Percentiles rank a stretch among this genome's conserved stretches.
Conservation (phyloP, 92 coral and sea anemone genomes). For the Parazoanthus atlanticus region DNA sequence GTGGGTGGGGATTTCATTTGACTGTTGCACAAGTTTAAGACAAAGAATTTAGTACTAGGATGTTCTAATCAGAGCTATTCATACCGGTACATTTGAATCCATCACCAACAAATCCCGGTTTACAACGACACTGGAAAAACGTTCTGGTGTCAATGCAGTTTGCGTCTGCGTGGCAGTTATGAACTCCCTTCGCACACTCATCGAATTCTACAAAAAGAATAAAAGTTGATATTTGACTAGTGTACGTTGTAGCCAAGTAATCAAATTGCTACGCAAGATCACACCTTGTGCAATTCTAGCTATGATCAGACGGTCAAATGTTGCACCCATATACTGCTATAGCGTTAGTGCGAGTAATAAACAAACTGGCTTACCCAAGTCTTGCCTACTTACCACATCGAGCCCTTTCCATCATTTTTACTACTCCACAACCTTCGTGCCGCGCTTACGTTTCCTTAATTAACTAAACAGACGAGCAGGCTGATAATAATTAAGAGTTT, state of each 20-base stretch:
- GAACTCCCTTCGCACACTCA: slow-evolving; percentile 70
- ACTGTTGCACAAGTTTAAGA: not conserved
- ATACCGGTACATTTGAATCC: slow-evolving; percentile 76
- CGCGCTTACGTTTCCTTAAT: no score
- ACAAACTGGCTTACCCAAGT: not conserved
- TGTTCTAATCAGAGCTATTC: not conserved
- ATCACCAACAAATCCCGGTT: slow-evolving; percentile 76
- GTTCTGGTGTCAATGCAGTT: slow-evolving; percentile 72
- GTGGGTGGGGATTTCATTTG: no score
- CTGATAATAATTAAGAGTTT: no score
- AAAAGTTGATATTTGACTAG: not conserved
- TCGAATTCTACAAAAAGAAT: slow-evolving; percentile 65
- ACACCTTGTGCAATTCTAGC: not conserved
- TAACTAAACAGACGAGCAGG: no score
- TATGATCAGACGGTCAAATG: not conserved
- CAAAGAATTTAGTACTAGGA: not conserved
- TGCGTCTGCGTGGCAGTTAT: slow-evolving; percentile 83
- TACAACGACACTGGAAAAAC: slow-evolving; percentile 74
- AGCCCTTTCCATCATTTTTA: no score
- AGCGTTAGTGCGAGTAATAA: not conserved
- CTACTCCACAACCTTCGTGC: no score
- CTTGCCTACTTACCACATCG: no score
- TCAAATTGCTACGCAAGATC: not conserved
- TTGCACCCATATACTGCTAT: not conserved
- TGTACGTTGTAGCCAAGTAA: not conserved